Conservation (phyloP, 2,113 vertebrate species). For the Chrysochloris asiatica region DNA sequence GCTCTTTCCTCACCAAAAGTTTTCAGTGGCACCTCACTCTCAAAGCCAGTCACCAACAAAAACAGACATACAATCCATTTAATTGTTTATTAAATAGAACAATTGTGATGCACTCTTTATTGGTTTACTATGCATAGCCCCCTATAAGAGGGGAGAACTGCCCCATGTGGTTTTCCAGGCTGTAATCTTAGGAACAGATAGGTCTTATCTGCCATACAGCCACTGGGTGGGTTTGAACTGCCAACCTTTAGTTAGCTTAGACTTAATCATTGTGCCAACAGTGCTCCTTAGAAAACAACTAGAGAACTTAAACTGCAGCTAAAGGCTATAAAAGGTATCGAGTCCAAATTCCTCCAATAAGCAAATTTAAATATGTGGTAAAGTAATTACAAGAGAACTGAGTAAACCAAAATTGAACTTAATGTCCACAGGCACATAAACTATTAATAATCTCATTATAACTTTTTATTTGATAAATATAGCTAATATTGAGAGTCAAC, state of each 20-base stretch:
- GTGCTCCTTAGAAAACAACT: not conserved
- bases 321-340: not conserved
- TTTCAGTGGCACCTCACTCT: not conserved
- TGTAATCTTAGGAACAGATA: not conserved
- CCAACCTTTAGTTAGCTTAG: not conserved
- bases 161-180: too few relatives aligned
- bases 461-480: not conserved
- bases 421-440: not conserved
- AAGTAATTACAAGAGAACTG: not conserved
- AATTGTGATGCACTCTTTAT: not conserved
- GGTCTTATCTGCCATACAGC: not conserved
- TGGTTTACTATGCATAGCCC: not conserved
- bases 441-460: not conserved
- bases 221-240: not conserved
- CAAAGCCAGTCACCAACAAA: not conserved
- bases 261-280: not conserved
- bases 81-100: not conserved
- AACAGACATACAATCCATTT: not conserved
- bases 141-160: not conserved
- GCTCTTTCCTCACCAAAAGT: not conserved
- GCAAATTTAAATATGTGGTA: not conserved
- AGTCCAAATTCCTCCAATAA: not conserved
- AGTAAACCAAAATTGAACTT: not conserved
- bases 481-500: not conserved
- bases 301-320: not conserved